phyloP scores from a whole-genome alignment of 1,140 invertebrate genomes.

The Grapholita molesta region DNA sequence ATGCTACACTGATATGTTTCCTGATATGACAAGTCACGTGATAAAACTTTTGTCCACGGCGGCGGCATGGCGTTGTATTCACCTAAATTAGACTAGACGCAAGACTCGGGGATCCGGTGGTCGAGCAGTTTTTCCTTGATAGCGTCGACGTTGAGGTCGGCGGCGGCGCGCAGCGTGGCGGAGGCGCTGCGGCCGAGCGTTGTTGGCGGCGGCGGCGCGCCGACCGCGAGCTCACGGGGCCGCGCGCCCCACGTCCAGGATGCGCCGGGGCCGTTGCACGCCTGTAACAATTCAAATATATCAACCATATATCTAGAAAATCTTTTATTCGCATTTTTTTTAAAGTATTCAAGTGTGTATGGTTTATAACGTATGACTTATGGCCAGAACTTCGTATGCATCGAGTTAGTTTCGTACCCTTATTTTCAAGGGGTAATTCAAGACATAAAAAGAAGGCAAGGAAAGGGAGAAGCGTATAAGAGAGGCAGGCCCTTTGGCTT shows the following conservation, averaged over 20 bases:
- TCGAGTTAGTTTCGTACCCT: too few species aligned
- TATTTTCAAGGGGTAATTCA: too few species aligned
- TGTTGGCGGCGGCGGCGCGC: constrained; percentile 54
- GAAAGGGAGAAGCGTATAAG: too few species aligned
- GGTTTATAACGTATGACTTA: too few species aligned
- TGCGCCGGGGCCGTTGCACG: constrained; percentile 68
- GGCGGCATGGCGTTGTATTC: background rate
- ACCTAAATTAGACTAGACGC: constrained; percentile 78
- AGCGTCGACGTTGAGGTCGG: constrained; percentile 82
- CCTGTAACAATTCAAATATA: constrained; percentile 32
- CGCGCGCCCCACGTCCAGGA: constrained; percentile 72
- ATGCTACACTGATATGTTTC: background rate
- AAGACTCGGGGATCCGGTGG: constrained; percentile 86
- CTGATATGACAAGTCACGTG: background rate
- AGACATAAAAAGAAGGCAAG: too few species aligned
- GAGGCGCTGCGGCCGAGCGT: constrained; percentile 50
- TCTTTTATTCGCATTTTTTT: too few species aligned
- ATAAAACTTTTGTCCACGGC: background rate
- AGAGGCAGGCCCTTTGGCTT: too few species aligned
- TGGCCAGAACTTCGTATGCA: too few species aligned
- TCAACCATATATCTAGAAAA: background rate
- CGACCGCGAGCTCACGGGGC: constrained; percentile 61
- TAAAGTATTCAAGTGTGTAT: too few species aligned
- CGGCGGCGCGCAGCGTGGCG: constrained; percentile 46
- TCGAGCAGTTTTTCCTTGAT: constrained; percentile 87